Evolutionary conservation across 2,888 invertebrate species (phyloP).

Genomic region (Exocentrus adspersus): DNA sequence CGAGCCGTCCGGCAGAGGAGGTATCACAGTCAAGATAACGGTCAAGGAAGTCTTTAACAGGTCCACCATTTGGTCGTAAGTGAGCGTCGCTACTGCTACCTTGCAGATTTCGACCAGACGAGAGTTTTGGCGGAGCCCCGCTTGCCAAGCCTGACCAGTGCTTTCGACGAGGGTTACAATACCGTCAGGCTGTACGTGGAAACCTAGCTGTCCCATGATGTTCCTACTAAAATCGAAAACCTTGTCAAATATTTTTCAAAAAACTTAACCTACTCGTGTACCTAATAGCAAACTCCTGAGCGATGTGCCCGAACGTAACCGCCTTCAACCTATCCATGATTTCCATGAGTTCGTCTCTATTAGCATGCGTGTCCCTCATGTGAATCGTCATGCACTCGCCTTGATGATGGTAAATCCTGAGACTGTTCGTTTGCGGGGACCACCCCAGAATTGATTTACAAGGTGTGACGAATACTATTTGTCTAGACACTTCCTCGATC

Average conservation of each 20-base stretch:
- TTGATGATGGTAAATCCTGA: slow-evolving; percentile 90
- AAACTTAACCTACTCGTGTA: slow-evolving; percentile 61
- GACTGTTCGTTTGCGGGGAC: slow-evolving; percentile 69
- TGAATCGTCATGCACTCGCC: slow-evolving; percentile 91
- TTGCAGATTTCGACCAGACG: slow-evolving; percentile 80
- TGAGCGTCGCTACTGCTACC: slow-evolving; percentile 87
- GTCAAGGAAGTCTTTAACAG: slow-evolving; percentile 88
- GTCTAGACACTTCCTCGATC: slow-evolving; percentile 83
- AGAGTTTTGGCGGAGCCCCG: slow-evolving; percentile 90
- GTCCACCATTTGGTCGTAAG: slow-evolving; percentile 93
- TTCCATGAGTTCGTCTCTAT: slow-evolving; percentile 76
- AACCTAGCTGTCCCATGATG: slow-evolving; percentile 85
- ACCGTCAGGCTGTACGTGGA: slow-evolving; percentile 92
- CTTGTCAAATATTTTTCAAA: neutral
- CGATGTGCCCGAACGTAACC: slow-evolving; percentile 81
- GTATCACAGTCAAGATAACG: slow-evolving; percentile 85
- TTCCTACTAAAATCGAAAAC: slow-evolving; percentile 67
- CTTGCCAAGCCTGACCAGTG: slow-evolving; percentile 76
- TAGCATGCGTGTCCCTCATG: slow-evolving; percentile 75
- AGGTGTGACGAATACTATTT: slow-evolving; percentile 87
- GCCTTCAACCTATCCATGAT: slow-evolving; percentile 82
- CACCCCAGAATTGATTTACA: slow-evolving; percentile 81
- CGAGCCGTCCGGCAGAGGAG: slow-evolving; percentile 75
- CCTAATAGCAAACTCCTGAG: slow-evolving; percentile 79
- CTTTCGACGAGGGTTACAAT: slow-evolving; percentile 91